phyloP scores from a whole-genome alignment of 2,113 vertebrate species.

The Regulus satrapa region DNA sequence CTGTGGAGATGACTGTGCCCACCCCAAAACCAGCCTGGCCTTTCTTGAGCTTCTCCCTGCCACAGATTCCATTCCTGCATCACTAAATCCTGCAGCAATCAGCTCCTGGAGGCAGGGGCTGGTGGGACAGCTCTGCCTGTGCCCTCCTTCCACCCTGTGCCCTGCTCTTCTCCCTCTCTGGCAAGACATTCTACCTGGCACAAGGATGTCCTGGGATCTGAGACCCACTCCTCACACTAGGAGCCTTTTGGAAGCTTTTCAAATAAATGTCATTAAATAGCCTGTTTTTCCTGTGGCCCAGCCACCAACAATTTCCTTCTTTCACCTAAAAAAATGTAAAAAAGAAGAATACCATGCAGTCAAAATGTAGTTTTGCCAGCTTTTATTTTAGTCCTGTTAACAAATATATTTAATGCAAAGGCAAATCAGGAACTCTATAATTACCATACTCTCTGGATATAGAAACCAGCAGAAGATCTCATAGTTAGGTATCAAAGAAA shows the following conservation, averaged over 20 bases:
- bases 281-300: neutral
- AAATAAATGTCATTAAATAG: neutral
- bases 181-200: too few species aligned
- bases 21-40: neutral
- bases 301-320: neutral
- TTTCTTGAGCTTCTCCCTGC: neutral
- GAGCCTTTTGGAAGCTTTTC: neutral
- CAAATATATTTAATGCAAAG: neutral
- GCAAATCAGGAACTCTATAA: neutral
- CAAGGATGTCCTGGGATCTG: neutral
- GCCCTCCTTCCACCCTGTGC: neutral
- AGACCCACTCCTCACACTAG: neutral
- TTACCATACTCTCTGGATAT: neutral
- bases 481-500: neutral
- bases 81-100: neutral
- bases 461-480: neutral
- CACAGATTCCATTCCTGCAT: neutral
- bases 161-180: neutral
- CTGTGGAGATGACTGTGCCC: neutral
- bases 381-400: conserved; percentile 22
- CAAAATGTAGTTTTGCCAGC: neutral
- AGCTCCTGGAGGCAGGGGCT: neutral
- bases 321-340: neutral
- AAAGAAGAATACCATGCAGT: neutral
- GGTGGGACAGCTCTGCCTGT: neutral